Percentiles rank a stretch among this genome's conserved stretches.
Evolutionary conservation across 2,888 invertebrate genomes (phyloP).

Genomic region (Boloria selene): DNA sequence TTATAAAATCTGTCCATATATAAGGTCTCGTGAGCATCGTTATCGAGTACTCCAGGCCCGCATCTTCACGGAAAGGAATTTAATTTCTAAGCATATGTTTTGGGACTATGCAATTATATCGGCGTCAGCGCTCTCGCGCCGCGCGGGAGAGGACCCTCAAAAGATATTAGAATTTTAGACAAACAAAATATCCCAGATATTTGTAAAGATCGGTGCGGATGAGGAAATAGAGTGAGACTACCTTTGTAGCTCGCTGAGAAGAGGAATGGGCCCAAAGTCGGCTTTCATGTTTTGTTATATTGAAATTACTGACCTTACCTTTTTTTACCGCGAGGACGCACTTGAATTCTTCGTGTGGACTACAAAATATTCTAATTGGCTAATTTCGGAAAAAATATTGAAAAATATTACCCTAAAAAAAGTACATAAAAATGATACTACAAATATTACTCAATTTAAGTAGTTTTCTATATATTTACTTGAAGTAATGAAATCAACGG

Average conservation of each 20-base stretch:
- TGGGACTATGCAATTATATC: constrained; percentile 9
- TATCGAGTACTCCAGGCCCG: too few relatives aligned
- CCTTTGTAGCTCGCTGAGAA: constrained; percentile 3
- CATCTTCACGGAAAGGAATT: constrained; percentile 1
- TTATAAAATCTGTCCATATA: too few relatives aligned
- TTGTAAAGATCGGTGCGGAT: constrained; percentile 11
- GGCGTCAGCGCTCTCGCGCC: background rate
- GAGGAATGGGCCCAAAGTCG: background rate
- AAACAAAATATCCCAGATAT: constrained; percentile 14
- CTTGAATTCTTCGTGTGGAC: too few relatives aligned
- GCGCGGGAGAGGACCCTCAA: constrained; percentile 14
- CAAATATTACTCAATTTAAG: too few relatives aligned
- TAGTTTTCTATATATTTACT: too few relatives aligned
- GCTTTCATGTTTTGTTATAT: background rate
- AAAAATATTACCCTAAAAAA: too few relatives aligned
- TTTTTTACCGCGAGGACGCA: background rate
- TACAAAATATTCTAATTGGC: too few relatives aligned
- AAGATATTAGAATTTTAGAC: constrained; percentile 20
- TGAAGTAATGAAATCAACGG: too few relatives aligned
- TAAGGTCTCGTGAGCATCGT: too few relatives aligned
- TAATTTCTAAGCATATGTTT: constrained; percentile 1
- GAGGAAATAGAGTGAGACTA: background rate
- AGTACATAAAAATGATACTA: too few relatives aligned
- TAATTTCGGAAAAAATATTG: too few relatives aligned
- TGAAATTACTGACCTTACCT: background rate